These are phyloP conservation scores for Myrmecophaga tridactyla DNA, from an alignment of 2,113 vertebrate species.

Conservation along the genomic window DNA sequence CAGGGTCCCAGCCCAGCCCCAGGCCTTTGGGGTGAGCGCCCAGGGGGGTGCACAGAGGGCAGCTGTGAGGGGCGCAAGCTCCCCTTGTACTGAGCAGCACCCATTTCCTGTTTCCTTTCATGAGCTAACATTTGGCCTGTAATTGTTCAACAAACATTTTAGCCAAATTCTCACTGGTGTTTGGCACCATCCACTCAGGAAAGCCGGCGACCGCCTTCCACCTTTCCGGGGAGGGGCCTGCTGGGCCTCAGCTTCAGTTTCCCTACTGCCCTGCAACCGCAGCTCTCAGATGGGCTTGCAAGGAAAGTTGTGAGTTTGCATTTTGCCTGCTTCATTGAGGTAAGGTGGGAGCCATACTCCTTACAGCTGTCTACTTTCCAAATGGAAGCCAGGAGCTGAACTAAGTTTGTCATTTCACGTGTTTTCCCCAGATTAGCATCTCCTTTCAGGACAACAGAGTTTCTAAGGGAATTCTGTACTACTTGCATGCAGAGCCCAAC, in stretches of 20 bases:
- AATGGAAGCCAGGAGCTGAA: neutral
- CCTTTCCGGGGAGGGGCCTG: no score
- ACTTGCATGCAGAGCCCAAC: neutral
- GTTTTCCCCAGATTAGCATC: neutral
- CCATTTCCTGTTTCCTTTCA: neutral
- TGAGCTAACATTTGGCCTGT: no score
- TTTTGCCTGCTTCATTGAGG: accelerated
- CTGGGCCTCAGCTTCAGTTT: accelerated
- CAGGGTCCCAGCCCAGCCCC: accelerated
- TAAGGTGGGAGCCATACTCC: accelerated
- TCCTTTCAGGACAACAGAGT: neutral
- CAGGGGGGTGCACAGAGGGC: accelerated
- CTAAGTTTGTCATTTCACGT: neutral
- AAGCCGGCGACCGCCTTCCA: no score
- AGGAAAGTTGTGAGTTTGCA: accelerated
- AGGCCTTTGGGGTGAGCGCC: neutral
- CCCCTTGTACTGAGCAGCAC: no score
- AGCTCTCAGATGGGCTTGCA: neutral
- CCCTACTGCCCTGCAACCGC: accelerated
- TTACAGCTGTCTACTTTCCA: accelerated
- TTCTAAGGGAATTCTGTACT: neutral
- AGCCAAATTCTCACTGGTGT: accelerated
- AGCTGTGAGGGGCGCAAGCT: accelerated
- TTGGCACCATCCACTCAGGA: no score
- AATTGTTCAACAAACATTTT: accelerated